Conservation (phyloP, 2,888 invertebrate genomes). For the Calephelis perditalis region DNA sequence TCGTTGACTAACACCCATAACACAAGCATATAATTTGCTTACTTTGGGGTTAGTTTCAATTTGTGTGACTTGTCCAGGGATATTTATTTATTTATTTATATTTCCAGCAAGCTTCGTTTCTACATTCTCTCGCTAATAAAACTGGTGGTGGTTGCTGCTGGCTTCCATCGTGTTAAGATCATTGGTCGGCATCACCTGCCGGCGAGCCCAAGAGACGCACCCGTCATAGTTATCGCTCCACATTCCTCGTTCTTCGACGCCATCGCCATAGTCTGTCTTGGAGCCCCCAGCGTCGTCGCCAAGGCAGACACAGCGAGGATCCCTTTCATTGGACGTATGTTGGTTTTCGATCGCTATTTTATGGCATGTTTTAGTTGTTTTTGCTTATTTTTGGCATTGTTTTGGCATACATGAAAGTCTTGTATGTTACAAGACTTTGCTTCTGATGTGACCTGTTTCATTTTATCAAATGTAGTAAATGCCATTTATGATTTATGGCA, state of each 20-base stretch:
- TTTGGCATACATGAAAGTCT: not conserved
- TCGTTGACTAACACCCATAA: too few species aligned
- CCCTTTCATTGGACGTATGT: constrained; percentile 95
- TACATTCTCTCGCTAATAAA: constrained; percentile 84
- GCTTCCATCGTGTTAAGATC: constrained; percentile 88
- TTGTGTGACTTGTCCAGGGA: too few species aligned
- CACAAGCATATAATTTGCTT: too few species aligned
- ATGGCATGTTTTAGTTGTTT: constrained; percentile 14
- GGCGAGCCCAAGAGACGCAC: constrained; percentile 82
- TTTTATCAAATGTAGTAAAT: too few species aligned
- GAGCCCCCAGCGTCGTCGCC: constrained; percentile 93
- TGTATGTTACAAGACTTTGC: not conserved
- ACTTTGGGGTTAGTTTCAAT: too few species aligned
- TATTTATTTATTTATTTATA: too few species aligned
- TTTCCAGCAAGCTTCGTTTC: constrained; percentile 80
- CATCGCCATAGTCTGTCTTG: constrained; percentile 87
- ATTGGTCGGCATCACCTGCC: constrained; percentile 80
- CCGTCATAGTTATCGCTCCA: constrained; percentile 91
- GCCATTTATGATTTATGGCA: too few species aligned
- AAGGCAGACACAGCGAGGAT: constrained; percentile 90
- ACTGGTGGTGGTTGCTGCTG: constrained; percentile 86
- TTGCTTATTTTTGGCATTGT: not conserved
- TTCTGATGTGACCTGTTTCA: not conserved
- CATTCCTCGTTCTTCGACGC: constrained; percentile 96
- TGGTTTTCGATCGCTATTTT: constrained; percentile 21